Conservation (phyloP, 2,888 invertebrate genomes). For the Idaea biselata region DNA sequence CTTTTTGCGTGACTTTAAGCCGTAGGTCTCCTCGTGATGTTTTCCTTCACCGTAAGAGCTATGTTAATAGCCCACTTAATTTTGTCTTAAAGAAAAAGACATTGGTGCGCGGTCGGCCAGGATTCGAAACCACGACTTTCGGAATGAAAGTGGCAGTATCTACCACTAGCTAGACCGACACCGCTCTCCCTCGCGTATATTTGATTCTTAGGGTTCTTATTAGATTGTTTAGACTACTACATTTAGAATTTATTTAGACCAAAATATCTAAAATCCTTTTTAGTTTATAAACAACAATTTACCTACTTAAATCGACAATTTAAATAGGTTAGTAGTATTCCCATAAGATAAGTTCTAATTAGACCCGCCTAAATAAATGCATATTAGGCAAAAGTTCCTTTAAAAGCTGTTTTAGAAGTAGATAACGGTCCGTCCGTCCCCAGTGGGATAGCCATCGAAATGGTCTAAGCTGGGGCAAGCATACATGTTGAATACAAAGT, state of each 20-base stretch:
- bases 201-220: no score
- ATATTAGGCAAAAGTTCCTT: conserved; percentile 5
- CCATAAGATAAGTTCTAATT: conserved; percentile 24
- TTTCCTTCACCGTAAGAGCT: no score
- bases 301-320: background rate
- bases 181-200: no score
- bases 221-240: background rate
- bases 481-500: conserved; percentile 21
- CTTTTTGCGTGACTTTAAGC: no score
- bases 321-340: conserved; percentile 10
- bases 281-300: background rate
- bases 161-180: no score
- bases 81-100: no score
- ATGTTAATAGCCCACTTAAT: no score
- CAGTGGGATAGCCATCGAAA: conserved; percentile 14
- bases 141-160: no score
- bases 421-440: conserved; percentile 17
- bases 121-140: no score
- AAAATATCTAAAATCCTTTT: background rate
- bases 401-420: conserved; percentile 8
- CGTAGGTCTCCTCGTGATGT: no score
- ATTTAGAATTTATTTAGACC: background rate
- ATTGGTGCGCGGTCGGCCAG: no score
- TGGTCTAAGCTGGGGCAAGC: conserved; percentile 15
- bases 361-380: conserved; percentile 25